These are phyloP conservation scores for Trichopoda pennipes DNA, from an alignment of 2,888 invertebrate species.

Conservation along the genomic window DNA sequence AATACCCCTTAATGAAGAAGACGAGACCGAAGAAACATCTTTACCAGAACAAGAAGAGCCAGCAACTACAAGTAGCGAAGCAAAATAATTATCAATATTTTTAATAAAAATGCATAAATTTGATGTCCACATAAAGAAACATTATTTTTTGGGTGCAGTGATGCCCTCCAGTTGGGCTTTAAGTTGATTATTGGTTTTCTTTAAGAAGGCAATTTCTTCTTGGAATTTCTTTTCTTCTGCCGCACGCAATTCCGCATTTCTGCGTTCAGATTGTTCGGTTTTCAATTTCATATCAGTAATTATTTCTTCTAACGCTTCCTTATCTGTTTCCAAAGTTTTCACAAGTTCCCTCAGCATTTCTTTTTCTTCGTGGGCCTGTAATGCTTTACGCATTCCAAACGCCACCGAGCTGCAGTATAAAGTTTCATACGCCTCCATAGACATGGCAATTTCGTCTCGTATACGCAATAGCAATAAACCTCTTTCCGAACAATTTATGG, in stretches of 20 bases:
- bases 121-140: not conserved
- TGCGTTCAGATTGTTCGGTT: conserved; percentile 90
- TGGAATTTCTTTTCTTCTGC: conserved; percentile 96
- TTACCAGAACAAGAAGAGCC: conserved; percentile 24
- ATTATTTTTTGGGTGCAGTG: conserved; percentile 94
- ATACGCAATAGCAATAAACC: conserved; percentile 95
- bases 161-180: conserved; percentile 97
- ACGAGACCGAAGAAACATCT: not conserved
- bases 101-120: conserved; percentile 34
- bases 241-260: conserved; percentile 90
- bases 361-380: conserved; percentile 89
- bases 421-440: conserved; percentile 97
- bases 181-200: conserved; percentile 95
- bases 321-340: conserved; percentile 84
- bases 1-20: conserved; percentile 75
- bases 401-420: conserved; percentile 98
- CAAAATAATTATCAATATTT: conserved; percentile 41
- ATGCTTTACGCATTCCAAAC: conserved; percentile 98
- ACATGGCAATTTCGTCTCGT: conserved; percentile 97
- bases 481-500: conserved; percentile 97
- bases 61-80: not conserved
- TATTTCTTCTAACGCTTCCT: conserved; percentile 80
- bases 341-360: conserved; percentile 89
- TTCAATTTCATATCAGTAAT: conserved; percentile 85
- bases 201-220: conserved; percentile 94